A percentile compares a stretch with the other conserved stretches of the same genome.
These are phyloP conservation scores for Fratercula arctica DNA, from an alignment of 2,797 vertebrate genomes.

Conservation along the genomic window DNA sequence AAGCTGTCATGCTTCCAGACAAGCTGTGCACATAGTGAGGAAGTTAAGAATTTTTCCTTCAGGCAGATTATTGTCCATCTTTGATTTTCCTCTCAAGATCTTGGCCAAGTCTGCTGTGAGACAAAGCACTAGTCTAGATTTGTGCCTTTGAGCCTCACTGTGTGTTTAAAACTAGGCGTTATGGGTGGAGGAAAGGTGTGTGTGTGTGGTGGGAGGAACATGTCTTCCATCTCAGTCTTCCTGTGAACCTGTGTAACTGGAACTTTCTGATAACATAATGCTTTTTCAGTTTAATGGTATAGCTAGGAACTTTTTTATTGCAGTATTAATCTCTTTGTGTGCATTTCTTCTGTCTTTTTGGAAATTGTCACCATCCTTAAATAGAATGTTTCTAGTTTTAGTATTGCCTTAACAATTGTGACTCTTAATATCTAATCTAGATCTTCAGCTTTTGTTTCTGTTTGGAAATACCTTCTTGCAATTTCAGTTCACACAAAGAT, in stretches of 20 bases:
- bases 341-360: background rate
- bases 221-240: background rate
- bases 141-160: background rate
- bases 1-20: background rate
- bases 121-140: background rate
- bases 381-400: background rate
- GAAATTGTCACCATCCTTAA: background rate
- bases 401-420: background rate
- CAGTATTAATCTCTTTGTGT: background rate
- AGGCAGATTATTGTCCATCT: background rate
- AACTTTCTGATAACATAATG: background rate
- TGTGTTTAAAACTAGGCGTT: background rate
- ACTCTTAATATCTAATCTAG: background rate
- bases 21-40: background rate
- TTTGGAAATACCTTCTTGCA: background rate
- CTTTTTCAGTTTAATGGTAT: background rate
- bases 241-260: conserved; percentile 23
- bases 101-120: background rate
- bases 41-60: background rate
- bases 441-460: background rate
- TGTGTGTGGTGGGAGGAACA: background rate
- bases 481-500: background rate
- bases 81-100: background rate
- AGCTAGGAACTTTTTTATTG: background rate
- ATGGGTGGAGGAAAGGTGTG: background rate